phyloP scores from a whole-genome alignment of 2,888 invertebrate genomes.

The Eupelmus urozonus region DNA sequence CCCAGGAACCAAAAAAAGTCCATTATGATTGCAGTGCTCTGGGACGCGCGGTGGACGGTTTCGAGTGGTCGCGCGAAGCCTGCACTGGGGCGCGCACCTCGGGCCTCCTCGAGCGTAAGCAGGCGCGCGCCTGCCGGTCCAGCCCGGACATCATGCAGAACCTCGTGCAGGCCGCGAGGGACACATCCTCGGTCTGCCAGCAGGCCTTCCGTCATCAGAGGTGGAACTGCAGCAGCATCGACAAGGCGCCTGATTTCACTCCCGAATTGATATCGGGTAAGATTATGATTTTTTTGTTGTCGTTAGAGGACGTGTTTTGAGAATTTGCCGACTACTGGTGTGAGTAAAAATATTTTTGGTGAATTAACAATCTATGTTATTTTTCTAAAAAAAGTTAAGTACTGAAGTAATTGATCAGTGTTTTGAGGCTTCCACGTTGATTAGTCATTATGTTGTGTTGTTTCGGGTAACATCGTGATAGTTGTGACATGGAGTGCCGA shows the following conservation, averaged over 20 bases:
- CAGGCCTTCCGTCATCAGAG: conserved; percentile 84
- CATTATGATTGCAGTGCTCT: conserved; percentile 67
- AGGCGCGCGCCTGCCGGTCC: conserved; percentile 83
- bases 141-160: conserved; percentile 86
- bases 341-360: too few relatives aligned
- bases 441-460: too few relatives aligned
- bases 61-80: conserved; percentile 72
- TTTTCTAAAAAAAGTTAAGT: too few relatives aligned
- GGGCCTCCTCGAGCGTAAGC: conserved; percentile 81
- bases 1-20: too few relatives aligned
- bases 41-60: conserved; percentile 69
- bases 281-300: too few relatives aligned
- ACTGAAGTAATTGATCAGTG: too few relatives aligned
- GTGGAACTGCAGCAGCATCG: conserved; percentile 91
- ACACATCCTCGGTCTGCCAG: conserved; percentile 85
- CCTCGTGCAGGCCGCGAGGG: conserved; percentile 85
- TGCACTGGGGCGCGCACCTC: conserved; percentile 76
- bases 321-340: too few relatives aligned
- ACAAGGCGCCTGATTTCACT: conserved; percentile 84
- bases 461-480: too few relatives aligned
- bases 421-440: too few relatives aligned
- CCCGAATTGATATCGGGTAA: conserved; percentile 90
- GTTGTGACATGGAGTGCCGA: too few relatives aligned
- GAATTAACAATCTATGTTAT: too few relatives aligned
- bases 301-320: too few relatives aligned